Evolutionary conservation across 2,888 invertebrate genomes (phyloP), one percentile per base, ranked within the genome.

Genomic region (Acleris sparsana): DNA sequence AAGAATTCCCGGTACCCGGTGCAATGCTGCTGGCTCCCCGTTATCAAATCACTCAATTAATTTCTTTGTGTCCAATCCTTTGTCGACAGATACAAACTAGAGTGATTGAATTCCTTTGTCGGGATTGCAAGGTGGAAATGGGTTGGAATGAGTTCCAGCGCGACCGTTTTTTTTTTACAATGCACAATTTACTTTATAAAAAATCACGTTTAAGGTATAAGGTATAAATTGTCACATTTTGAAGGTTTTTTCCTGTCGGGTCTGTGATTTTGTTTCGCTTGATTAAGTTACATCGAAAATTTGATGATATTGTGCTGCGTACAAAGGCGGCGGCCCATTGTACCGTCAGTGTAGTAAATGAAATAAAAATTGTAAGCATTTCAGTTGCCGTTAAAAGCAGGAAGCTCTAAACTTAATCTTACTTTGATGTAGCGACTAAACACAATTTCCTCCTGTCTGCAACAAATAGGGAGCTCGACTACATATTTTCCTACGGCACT

Each of bases 11-110:
- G n/a, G 48, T 16, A 55, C 58, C 11, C 46, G 39, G 25, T 62
- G 70, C 70, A 60, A 63, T 70, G 65, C 68, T 73, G 59, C 68
- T 70, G 55, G 63, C 33, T 62, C 59, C 51, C 63, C 52, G 65
- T 72, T 76, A 75, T 76, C 72, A 75, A 76, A 74, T 72, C 70
- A 73, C 68, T 64, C 70, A 71, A 72, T 71, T 69, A 69, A 66
- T 71, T 67, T 67, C 48, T 62, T 58, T 69, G 66, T 66, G 61
- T 56, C 61, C 61, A 53, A 62, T 48, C 61, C 61, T 66, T 66
- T 66, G 66, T 66, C 66, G 46, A 61, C 22, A 55, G 60, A 65
- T 65, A 66, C 52, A 57, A 51, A 66, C 56, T 56, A 52, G 46
- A 57, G 55, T 62, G 66, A 66, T 62, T 62, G 61, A 62, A 66